Evolutionary conservation across 2,113 vertebrate species (phyloP), one percentile per base, ranked within the genome.

Genomic region (Glaucidium brasilianum): DNA sequence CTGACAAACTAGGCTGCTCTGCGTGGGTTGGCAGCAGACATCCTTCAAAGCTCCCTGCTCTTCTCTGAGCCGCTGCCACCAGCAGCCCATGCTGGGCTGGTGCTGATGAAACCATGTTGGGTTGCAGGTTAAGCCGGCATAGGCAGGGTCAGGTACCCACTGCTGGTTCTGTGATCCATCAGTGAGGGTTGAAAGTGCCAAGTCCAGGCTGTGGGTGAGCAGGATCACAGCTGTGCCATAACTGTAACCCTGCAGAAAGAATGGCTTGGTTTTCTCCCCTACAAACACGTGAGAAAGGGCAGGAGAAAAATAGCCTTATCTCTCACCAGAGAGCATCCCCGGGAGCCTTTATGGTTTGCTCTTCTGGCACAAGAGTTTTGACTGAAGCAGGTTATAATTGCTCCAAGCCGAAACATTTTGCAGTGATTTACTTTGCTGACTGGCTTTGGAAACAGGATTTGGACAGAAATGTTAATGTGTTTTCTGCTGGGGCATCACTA

Each of bases 361-460:
- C 39, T 81, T 72, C 66, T 64, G 45, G 76, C n/a, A 73, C 85
- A 80, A 74, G 56, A 71, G 20, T 90, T 95, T 67, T 64, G 56
- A 27, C 47, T 59, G 75, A 71, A 90, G 43, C 47, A 85, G 20
- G 17, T 43, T 73, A 11, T 59, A 34, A 18, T 39, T 88, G 59
- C 30, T 91, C 21, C 34, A 68, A 59, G 53, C 63, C 52, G n/a
- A 74, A 90, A 78, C 37, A 43, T 25, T 87, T 87, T 32, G 29
- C 12, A 56, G 26, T 39, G 26, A 68, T 75, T 69, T 62, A 47
- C 34, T 64, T 83, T 78, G 49, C 62, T 8, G 3, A 3, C 39
- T 90, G 39, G 49, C 58, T 69, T 79, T 73, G 53, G 34, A 88
- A 85, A 47, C 15, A 53, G 71, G 26, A n/a, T 72, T 94, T 43